Conservation (phyloP, 1,140 invertebrate species). For the Euwallacea similis region DNA sequence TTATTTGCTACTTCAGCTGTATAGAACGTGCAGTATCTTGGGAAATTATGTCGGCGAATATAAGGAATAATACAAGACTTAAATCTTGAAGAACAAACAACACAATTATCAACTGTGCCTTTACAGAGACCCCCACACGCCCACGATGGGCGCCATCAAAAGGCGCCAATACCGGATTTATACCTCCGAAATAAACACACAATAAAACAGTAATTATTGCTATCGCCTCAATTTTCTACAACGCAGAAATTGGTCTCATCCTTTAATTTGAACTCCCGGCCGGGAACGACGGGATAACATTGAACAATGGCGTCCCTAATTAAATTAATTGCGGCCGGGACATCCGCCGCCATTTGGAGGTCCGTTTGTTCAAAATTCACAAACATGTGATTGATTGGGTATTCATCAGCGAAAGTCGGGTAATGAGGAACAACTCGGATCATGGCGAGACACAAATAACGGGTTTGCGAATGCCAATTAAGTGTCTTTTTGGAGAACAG, state of each 20-base stretch:
- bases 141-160: too few relatives aligned
- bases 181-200: slow-evolving; percentile 1
- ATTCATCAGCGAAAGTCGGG: slow-evolving; percentile 23
- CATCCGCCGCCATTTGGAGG: slow-evolving; percentile 1
- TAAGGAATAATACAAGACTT: too few relatives aligned
- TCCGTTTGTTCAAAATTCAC: slow-evolving; percentile 27
- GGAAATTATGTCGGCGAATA: too few relatives aligned
- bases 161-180: too few relatives aligned
- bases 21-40: too few relatives aligned
- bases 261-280: slow-evolving; percentile 26
- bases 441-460: neutral
- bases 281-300: slow-evolving; percentile 19
- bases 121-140: too few relatives aligned
- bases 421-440: neutral
- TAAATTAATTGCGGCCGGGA: slow-evolving; percentile 29
- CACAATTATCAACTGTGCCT: too few relatives aligned
- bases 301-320: slow-evolving; percentile 26
- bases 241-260: slow-evolving; percentile 23
- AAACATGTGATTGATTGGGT: slow-evolving; percentile 32
- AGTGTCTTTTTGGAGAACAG: too few relatives aligned
- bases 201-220: slow-evolving; percentile 23
- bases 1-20: too few relatives aligned
- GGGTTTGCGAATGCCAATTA: slow-evolving; percentile 8
- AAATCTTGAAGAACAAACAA: too few relatives aligned
- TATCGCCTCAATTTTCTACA: slow-evolving; percentile 21